These are phyloP conservation scores for Sebastes matsubarae DNA, from an alignment of 2,797 vertebrate species.

Conservation along the genomic window DNA sequence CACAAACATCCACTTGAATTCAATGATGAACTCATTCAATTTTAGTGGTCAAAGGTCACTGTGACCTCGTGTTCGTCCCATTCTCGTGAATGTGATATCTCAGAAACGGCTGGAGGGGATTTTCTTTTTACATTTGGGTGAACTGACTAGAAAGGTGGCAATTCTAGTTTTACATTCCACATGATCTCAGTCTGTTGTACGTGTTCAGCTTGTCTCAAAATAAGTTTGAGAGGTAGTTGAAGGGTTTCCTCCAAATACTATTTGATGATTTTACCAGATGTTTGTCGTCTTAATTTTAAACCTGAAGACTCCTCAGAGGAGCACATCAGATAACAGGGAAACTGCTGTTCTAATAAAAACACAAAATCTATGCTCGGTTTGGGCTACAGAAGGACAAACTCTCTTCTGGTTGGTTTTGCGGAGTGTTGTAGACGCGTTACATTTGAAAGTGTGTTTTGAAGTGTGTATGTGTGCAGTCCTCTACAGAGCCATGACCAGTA, in stretches of 20 bases:
- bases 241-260: background rate
- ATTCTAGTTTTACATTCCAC: too few species aligned
- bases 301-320: background rate
- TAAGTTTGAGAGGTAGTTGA: background rate
- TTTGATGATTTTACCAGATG: background rate
- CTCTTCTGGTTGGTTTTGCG: background rate
- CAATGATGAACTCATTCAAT: too few species aligned
- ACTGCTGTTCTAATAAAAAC: background rate
- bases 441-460: background rate
- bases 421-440: background rate
- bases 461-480: background rate
- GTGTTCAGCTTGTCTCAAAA: background rate
- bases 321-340: background rate
- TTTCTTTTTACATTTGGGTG: background rate
- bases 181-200: background rate
- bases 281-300: background rate
- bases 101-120: background rate
- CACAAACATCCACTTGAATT: too few species aligned
- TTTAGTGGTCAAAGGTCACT: too few species aligned
- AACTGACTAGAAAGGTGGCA: background rate
- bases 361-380: background rate
- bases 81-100: background rate
- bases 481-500: background rate
- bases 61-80: background rate
- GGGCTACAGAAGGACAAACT: background rate